Evolutionary conservation across 2,888 invertebrate genomes (phyloP).

Genomic region (Pterobdella sp.): DNA sequence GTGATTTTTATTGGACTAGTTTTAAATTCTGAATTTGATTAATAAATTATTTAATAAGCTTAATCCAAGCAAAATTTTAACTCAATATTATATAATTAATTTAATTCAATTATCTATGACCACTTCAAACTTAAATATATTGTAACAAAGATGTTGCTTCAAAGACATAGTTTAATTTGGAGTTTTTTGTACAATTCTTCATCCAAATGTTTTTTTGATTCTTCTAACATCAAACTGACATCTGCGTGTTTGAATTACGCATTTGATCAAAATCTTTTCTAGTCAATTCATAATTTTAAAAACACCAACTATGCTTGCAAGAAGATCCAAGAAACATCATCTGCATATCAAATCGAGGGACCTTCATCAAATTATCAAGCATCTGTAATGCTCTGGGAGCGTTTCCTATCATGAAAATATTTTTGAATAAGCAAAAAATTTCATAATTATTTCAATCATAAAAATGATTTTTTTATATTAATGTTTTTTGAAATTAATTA

Average conservation of each 20-base stretch:
- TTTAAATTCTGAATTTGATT: neutral
- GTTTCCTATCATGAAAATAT: slow-evolving; percentile 38
- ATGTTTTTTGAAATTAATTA: too few species aligned
- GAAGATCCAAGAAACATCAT: slow-evolving; percentile 43
- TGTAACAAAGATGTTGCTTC: neutral
- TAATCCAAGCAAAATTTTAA: slow-evolving; percentile 1
- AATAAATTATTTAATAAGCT: neutral
- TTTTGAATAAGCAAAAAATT: neutral
- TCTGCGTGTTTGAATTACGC: neutral
- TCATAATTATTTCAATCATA: neutral
- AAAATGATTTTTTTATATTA: too few species aligned
- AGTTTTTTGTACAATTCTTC: neutral
- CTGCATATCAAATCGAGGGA: slow-evolving; percentile 42
- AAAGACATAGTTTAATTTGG: slow-evolving; percentile 7
- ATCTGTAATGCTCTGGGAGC: slow-evolving; percentile 38
- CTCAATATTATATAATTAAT: too few species aligned
- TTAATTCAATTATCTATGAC: too few species aligned
- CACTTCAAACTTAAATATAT: neutral
- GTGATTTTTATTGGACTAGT: too few species aligned
- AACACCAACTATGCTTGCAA: slow-evolving; percentile 42
- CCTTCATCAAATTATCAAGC: slow-evolving; percentile 40
- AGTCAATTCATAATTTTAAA: slow-evolving; percentile 1
- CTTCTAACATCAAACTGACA: slow-evolving; percentile 15
- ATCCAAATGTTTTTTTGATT: slow-evolving; percentile 3
- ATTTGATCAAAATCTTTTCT: neutral